Conservation (phyloP, 2,888 invertebrate species). For the Dolomedes plantarius region DNA sequence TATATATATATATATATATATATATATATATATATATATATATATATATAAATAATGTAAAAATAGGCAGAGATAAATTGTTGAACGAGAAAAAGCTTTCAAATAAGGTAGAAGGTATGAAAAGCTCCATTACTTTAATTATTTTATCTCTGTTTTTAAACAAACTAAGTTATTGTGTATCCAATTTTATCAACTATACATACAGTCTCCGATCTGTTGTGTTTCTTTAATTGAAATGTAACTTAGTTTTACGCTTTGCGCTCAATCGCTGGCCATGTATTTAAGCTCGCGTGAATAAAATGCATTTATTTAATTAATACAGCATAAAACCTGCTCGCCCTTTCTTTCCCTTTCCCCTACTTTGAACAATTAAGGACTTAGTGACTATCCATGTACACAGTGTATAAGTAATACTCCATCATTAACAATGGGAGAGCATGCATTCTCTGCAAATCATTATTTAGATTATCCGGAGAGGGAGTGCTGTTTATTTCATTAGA, state of each 20-base stretch:
- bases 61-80: too few species aligned
- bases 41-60: too few species aligned
- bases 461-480: slow-evolving; percentile 6
- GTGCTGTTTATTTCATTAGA: neutral
- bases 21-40: too few species aligned
- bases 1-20: too few species aligned
- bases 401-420: neutral
- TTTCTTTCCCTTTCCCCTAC: neutral
- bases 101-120: too few species aligned
- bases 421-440: neutral
- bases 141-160: too few species aligned
- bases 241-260: neutral
- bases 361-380: neutral
- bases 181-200: too few species aligned
- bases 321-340: neutral
- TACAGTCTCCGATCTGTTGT: too few species aligned
- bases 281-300: neutral
- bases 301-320: neutral
- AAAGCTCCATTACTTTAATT: too few species aligned
- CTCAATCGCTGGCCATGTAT: neutral
- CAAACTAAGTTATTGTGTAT: too few species aligned
- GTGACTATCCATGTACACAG: neutral
- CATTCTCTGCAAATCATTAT: neutral
- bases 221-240: too few species aligned
- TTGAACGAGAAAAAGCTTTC: too few species aligned